These are phyloP conservation scores for Enteromius unitaeniatus DNA, from an alignment of 2,797 vertebrate genomes.

Conservation along the genomic window DNA sequence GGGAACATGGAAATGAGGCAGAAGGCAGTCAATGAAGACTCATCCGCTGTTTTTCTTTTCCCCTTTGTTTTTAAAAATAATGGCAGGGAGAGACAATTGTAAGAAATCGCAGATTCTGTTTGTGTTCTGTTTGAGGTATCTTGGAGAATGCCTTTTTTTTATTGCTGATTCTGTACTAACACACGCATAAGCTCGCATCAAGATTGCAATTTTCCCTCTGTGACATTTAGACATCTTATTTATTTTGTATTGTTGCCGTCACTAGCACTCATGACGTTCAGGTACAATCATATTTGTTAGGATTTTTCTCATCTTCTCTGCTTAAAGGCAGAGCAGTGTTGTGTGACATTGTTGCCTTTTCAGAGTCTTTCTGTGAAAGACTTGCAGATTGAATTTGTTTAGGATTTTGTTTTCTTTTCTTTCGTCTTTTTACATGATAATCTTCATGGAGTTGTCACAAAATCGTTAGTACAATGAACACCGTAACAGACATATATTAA, in stretches of 20 bases:
- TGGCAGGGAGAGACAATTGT: slow-evolving; percentile 50
- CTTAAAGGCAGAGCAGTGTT: slow-evolving; percentile 70
- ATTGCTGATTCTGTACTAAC: slow-evolving; percentile 59
- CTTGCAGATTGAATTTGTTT: slow-evolving; percentile 68
- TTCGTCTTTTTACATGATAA: slow-evolving; percentile 63
- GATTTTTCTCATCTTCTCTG: slow-evolving; percentile 62
- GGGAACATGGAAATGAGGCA: slow-evolving; percentile 12
- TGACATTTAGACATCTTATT: slow-evolving; percentile 67
- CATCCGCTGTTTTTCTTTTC: slow-evolving; percentile 6
- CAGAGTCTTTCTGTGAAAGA: slow-evolving; percentile 84
- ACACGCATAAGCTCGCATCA: slow-evolving; percentile 57
- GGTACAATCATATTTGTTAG: slow-evolving; percentile 64
- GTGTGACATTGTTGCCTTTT: slow-evolving; percentile 74
- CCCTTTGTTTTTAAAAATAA: slow-evolving; percentile 58
- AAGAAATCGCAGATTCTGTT: slow-evolving; percentile 64
- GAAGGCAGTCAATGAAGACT: slow-evolving; percentile 19
- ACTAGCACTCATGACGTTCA: slow-evolving; percentile 58
- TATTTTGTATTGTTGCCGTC: slow-evolving; percentile 67
- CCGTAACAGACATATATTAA: slow-evolving; percentile 68
- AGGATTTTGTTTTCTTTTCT: background rate
- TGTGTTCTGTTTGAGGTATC: slow-evolving; percentile 62
- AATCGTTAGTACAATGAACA: slow-evolving; percentile 62
- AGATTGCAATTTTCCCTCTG: slow-evolving; percentile 58
- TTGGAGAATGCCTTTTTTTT: slow-evolving; percentile 61
- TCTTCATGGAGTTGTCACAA: slow-evolving; percentile 71